Conservation (phyloP, 2,888 invertebrate genomes). For the Pyrrhosoma nymphula region DNA sequence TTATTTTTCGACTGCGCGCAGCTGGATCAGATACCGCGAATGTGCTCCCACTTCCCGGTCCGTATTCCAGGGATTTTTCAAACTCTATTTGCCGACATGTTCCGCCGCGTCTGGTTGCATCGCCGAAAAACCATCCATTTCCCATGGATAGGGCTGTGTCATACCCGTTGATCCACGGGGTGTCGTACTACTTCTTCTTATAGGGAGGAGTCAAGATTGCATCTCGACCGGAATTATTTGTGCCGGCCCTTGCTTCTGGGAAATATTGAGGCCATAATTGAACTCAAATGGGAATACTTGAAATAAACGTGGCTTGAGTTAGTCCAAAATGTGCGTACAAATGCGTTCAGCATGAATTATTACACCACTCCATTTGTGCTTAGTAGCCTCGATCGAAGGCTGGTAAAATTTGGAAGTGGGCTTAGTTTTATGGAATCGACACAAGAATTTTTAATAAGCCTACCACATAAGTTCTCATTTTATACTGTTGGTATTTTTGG, state of each 20-base stretch:
- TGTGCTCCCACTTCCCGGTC: neutral
- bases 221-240: neutral
- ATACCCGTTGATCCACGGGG: neutral
- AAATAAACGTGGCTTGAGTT: neutral
- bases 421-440: no score
- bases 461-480: no score
- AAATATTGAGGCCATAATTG: neutral
- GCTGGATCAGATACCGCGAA: neutral
- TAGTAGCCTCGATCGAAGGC: no score
- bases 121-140: neutral
- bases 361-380: no score
- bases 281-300: neutral
- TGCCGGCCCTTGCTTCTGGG: neutral
- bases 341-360: no score
- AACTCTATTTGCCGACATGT: slow-evolving; percentile 1
- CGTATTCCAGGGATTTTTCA: neutral
- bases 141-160: neutral
- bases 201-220: neutral
- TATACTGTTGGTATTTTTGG: no score
- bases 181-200: neutral
- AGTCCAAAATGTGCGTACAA: neutral
- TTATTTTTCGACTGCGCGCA: neutral
- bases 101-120: neutral
- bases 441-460: no score
- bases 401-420: no score